Percentiles rank a stretch among this genome's conserved stretches.
These are phyloP conservation scores for Rhorus exstirpatorius DNA, from an alignment of 2,888 invertebrate species.

Conservation along the genomic window DNA sequence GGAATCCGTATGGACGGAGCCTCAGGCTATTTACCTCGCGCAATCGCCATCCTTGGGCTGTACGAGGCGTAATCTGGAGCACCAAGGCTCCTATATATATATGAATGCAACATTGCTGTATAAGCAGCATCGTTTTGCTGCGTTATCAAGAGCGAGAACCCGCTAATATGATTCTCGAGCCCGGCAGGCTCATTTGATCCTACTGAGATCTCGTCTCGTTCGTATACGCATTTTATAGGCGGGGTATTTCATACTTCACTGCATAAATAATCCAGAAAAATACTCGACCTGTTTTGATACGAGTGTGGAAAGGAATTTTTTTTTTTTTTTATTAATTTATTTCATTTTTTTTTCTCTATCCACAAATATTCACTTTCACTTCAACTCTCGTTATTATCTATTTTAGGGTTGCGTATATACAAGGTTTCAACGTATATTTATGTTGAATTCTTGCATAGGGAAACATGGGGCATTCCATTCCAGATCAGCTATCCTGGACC, in stretches of 20 bases:
- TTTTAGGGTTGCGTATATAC: slow-evolving; percentile 40
- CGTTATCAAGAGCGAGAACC: slow-evolving; percentile 42
- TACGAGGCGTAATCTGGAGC: slow-evolving; percentile 79
- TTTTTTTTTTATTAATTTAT: slow-evolving; percentile 17
- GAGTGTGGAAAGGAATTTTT: slow-evolving; percentile 40
- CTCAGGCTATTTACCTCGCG: slow-evolving; percentile 76
- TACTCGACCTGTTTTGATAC: slow-evolving; percentile 51
- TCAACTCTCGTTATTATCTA: slow-evolving; percentile 49
- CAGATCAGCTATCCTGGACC: background rate
- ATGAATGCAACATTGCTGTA: slow-evolving; percentile 11
- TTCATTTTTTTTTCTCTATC: background rate
- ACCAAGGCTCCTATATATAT: slow-evolving; percentile 57
- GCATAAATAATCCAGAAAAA: background rate
- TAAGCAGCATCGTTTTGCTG: slow-evolving; percentile 13
- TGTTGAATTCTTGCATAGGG: no score
- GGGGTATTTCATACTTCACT: background rate
- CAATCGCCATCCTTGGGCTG: slow-evolving; percentile 82
- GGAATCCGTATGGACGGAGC: slow-evolving; percentile 79
- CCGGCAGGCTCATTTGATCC: slow-evolving; percentile 66
- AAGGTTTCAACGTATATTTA: background rate
- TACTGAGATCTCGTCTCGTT: slow-evolving; percentile 59
- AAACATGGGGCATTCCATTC: slow-evolving; percentile 8
- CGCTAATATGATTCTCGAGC: slow-evolving; percentile 23
- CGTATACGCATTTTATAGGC: slow-evolving; percentile 53
- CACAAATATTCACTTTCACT: slow-evolving; percentile 63